Evolutionary conservation across 2,797 vertebrate genomes (phyloP).

Genomic region (Hipposideros larvatus): DNA sequence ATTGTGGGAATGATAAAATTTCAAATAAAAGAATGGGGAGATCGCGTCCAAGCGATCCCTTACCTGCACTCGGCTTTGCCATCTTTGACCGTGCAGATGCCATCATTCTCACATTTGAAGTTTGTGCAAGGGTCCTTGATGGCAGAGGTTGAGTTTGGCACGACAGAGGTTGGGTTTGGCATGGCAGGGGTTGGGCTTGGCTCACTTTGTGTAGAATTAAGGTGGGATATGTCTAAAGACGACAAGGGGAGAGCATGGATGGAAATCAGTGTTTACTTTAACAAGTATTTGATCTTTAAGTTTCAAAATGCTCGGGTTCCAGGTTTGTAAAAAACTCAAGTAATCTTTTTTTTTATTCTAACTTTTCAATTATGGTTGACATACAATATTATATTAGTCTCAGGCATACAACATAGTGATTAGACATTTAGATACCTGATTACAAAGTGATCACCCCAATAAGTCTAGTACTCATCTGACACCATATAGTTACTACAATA

Average conservation of each 20-base stretch:
- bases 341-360: no score
- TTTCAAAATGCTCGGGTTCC: background rate
- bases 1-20: background rate
- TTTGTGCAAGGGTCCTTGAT: constrained; percentile 68
- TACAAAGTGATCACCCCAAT: no score
- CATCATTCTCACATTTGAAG: constrained; percentile 90
- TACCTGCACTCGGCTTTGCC: constrained; percentile 90
- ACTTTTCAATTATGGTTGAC: no score
- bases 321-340: background rate
- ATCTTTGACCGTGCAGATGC: constrained; percentile 87
- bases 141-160: constrained; percentile 3
- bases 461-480: no score
- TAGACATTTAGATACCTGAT: no score
- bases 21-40: background rate
- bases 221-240: constrained; percentile 91
- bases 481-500: no score
- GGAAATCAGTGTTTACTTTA: background rate
- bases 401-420: no score
- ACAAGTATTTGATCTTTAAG: background rate
- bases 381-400: no score
- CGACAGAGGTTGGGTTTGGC: no score
- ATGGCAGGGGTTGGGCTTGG: background rate
- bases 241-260: background rate
- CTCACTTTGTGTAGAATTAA: constrained; percentile 84
- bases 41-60: background rate